Evolutionary conservation across 2,113 vertebrate genomes (phyloP).

Genomic region (Trogon melanurus): DNA sequence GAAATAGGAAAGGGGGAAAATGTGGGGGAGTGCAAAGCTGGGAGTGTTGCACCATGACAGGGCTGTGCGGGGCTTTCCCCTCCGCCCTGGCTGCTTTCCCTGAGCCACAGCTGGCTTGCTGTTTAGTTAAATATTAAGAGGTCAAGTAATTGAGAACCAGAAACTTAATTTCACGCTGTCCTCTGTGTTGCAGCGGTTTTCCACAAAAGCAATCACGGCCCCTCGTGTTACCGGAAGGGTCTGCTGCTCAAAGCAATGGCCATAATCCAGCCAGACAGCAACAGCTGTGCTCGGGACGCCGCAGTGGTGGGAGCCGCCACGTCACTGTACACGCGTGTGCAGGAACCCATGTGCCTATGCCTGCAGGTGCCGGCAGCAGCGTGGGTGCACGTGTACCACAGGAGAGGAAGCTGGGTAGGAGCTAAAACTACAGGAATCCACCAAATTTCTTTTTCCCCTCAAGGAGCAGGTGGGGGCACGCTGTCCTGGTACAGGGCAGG

Average conservation of each 20-base stretch:
- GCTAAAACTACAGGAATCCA: not conserved
- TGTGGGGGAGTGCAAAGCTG: not conserved
- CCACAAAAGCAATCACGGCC: not conserved
- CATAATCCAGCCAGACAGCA: not conserved
- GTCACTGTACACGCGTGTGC: rapidly evolving
- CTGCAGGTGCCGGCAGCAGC: rapidly evolving
- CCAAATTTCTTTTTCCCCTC: not conserved
- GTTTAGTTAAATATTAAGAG: conserved; percentile 60
- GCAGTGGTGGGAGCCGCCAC: not conserved
- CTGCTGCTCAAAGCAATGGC: not conserved
- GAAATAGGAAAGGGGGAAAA: not conserved
- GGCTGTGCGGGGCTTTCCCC: not conserved
- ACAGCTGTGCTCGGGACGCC: rapidly evolving
- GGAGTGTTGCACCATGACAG: not conserved
- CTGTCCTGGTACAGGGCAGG: not conserved
- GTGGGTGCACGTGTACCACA: rapidly evolving
- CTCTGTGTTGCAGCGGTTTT: not conserved
- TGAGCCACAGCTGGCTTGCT: not conserved
- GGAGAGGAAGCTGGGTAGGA: not conserved
- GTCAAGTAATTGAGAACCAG: not conserved
- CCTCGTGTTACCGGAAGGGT: rapidly evolving
- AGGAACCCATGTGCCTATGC: rapidly evolving
- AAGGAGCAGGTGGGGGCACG: rapidly evolving
- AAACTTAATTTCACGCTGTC: not conserved
- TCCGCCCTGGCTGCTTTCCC: not conserved